phyloP scores from a whole-genome alignment of 2,797 vertebrate species.

The Pteronotus mesoamericanus region DNA sequence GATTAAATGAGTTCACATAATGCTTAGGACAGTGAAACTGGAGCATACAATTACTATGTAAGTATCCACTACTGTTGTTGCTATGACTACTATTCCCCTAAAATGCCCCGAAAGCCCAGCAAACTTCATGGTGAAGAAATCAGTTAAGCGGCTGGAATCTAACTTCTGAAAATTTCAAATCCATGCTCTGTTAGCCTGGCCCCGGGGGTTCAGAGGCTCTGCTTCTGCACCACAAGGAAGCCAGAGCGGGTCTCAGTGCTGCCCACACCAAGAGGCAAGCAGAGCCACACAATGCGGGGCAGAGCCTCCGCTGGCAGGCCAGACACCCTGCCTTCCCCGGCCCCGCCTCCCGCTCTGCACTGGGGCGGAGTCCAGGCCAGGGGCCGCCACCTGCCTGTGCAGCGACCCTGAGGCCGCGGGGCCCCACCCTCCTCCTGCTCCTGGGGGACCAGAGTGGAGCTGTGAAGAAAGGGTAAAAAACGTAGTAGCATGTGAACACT shows the following conservation, averaged over 20 bases:
- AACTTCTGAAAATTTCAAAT: not conserved
- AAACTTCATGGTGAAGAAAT: not conserved
- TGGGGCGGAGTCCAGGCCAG: not conserved
- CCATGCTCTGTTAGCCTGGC: not conserved
- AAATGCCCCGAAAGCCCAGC: not conserved
- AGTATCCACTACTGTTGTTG: not conserved
- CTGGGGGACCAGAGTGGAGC: not conserved
- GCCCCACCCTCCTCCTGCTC: not conserved
- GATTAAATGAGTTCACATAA: not conserved
- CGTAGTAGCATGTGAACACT: accelerated
- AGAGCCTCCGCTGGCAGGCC: not conserved
- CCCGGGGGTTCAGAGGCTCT: not conserved
- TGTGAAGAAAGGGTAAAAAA: not conserved
- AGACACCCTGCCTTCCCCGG: not conserved
- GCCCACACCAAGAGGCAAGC: too few species aligned
- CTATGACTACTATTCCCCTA: not conserved
- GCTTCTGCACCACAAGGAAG: not conserved
- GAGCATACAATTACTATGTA: not conserved
- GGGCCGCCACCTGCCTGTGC: not conserved
- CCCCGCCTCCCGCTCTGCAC: not conserved
- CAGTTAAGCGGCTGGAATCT: not conserved
- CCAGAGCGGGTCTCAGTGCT: not conserved
- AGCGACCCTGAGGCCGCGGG: not conserved
- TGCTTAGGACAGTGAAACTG: not conserved
- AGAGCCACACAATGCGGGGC: not conserved